phyloP scores from a whole-genome alignment of 2,113 vertebrate species.

The Phylloscopus whistleri region DNA sequence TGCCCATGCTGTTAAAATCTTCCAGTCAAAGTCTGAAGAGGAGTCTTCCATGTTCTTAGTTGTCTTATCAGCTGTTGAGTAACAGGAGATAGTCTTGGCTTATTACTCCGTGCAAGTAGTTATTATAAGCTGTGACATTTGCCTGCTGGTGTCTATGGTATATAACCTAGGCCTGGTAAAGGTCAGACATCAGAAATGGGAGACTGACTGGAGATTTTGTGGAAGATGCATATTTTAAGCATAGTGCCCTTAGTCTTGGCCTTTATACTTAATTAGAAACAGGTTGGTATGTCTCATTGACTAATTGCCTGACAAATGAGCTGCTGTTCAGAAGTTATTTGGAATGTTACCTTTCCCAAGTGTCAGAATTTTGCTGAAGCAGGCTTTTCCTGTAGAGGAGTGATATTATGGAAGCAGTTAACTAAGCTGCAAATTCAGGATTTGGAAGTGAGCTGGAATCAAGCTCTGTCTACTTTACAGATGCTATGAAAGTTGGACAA shows the following conservation, averaged over 20 bases:
- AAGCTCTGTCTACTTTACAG: neutral
- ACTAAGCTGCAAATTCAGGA: neutral
- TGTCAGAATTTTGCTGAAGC: neutral
- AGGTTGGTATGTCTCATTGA: neutral
- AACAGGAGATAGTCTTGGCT: constrained; percentile 42
- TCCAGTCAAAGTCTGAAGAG: neutral
- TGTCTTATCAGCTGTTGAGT: constrained; percentile 33
- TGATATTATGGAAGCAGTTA: neutral
- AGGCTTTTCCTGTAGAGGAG: neutral
- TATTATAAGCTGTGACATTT: constrained; percentile 74
- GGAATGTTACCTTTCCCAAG: neutral
- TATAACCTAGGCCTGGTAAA: constrained; percentile 27
- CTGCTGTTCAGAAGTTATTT: neutral
- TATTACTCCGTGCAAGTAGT: neutral
- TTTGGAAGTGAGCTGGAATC: neutral
- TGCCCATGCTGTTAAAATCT: neutral
- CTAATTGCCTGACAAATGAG: neutral
- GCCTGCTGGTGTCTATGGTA: neutral
- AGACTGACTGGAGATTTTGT: neutral
- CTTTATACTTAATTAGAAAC: neutral
- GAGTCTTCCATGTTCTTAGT: neutral
- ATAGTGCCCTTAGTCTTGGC: neutral
- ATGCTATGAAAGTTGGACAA: neutral
- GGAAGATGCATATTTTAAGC: neutral
- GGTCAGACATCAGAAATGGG: constrained; percentile 37